Percentiles rank a stretch among this genome's conserved stretches.
Evolutionary conservation across 64 coral and sea anemone species (phyloP).

Genomic region (Hydrozoanthus tunicans): DNA sequence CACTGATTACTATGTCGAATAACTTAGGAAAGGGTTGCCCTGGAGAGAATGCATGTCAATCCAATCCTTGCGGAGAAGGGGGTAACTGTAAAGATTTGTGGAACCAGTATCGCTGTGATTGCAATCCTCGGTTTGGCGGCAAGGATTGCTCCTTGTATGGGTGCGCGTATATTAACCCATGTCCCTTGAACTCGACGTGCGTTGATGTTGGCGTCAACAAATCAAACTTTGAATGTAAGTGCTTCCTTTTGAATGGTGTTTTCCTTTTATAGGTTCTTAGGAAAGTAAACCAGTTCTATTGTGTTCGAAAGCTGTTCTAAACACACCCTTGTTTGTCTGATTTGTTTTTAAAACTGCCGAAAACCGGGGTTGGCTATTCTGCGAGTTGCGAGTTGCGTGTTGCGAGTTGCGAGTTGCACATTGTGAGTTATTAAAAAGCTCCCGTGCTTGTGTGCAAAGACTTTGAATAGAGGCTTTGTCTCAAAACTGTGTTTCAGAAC

Average conservation of each 20-base stretch:
- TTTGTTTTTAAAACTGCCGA: no score
- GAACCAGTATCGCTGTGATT: constrained; percentile 79
- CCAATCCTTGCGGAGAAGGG: constrained; percentile 66
- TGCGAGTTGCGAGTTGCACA: no score
- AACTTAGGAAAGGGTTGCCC: constrained; percentile 64
- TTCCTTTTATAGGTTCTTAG: no score
- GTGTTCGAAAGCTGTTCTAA: no score
- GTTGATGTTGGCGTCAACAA: constrained; percentile 70
- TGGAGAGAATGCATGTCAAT: constrained; percentile 73
- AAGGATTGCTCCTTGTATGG: constrained; percentile 84
- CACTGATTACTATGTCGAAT: background rate
- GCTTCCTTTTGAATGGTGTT: background rate
- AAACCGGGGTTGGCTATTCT: no score
- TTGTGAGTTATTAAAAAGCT: no score
- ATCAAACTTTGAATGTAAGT: constrained; percentile 88
- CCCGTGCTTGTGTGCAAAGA: no score
- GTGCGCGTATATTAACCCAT: constrained; percentile 77
- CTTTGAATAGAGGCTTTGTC: no score
- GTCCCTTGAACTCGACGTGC: constrained; percentile 66
- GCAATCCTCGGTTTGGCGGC: constrained; percentile 83
- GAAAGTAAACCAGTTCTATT: no score
- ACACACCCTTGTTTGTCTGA: no score
- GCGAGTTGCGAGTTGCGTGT: no score
- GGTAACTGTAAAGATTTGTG: constrained; percentile 79
- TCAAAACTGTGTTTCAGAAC: no score